Base-by-base conservation (phyloP, 1,140 invertebrate genomes). In the Zeugodacus cucurbitae region DNA sequence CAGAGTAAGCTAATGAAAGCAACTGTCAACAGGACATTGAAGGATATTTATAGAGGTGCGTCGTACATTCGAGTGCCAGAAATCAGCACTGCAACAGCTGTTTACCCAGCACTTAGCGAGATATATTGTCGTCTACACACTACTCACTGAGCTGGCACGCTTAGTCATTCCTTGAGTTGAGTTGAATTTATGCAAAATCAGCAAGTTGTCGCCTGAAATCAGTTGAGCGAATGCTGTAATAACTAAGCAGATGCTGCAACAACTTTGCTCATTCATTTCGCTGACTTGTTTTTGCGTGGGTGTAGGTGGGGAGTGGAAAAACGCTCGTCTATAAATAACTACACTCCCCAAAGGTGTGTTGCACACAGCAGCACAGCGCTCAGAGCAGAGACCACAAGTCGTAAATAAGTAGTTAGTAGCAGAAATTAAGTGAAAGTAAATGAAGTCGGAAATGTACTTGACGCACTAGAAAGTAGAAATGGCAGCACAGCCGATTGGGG, bases 351-450 rank as follows among this genome's bases (percentile, higher is more conserved):
- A 82, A 48, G 41, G 74, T 29, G 26, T 8, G n/a, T n/a, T n/a
- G n/a, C 58, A 54, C 48, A 62, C 7, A 62, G n/a, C n/a, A n/a
- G n/a, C 58, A 62, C 74, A 48, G 17, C 34, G 22, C 41, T 37
- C 14, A 41, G 34, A 3, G 0, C n/a, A 26, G 34, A 22, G 20
- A 48, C 74, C 74, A 82, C 41, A 82, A 78, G 74, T 20, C 74
- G 74, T 82, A 48, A 82, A 82, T 82, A 48, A 82, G 74, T 82
- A 82, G 74, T 82, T 48, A 29, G 41, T 26, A 8, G 22, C 74
- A 48, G n/a, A 82, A 82, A 82, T 82, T 82, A 82, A 82, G 74
- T 82, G 74, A 82, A 82, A 82, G 74, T 82, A 82, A 82, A 82
- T 48, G 41, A 48, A 82, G 74, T 82, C 74, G 74, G 74, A 54